A percentile compares a stretch with the other conserved stretches of the same genome.
phyloP scores from a whole-genome alignment of 1,140 invertebrate species.

The Solen grandis region DNA sequence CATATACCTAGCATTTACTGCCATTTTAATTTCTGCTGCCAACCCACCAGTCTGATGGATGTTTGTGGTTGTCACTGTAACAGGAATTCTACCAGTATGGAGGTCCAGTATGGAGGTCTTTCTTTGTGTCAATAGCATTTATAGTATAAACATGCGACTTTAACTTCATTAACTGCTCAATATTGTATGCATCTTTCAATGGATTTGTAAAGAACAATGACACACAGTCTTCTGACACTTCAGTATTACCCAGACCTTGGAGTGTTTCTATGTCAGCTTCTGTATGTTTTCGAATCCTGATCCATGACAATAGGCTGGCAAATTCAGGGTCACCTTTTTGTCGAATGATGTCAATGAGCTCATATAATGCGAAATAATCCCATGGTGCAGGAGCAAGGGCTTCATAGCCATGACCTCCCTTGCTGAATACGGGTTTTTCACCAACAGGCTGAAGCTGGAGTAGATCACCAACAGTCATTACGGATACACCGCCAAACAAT shows the following conservation, averaged over 20 bases:
- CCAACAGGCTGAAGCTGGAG: not conserved
- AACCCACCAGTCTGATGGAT: not conserved
- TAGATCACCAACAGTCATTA: not conserved
- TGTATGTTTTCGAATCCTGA: too few species aligned
- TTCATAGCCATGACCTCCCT: not conserved
- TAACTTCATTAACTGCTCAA: not conserved
- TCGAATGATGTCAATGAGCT: too few species aligned
- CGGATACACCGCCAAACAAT: not conserved
- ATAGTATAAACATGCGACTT: not conserved
- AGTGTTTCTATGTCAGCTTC: too few species aligned
- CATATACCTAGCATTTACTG: conserved; percentile 5
- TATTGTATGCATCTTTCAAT: conserved; percentile 3
- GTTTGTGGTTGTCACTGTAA: not conserved
- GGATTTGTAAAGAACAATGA: not conserved
- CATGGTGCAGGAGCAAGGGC: too few species aligned
- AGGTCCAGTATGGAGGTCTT: not conserved
- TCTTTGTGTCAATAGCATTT: not conserved
- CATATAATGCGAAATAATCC: too few species aligned
- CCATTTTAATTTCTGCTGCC: conserved; percentile 1
- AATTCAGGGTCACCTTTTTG: too few species aligned
- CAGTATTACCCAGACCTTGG: too few species aligned
- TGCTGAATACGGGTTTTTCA: conserved; percentile 1
- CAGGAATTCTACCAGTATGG: not conserved
- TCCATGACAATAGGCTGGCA: too few species aligned
- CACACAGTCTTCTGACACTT: not conserved